phyloP scores from a whole-genome alignment of 1,140 invertebrate genomes.

The Dendrolimus kikuchii region DNA sequence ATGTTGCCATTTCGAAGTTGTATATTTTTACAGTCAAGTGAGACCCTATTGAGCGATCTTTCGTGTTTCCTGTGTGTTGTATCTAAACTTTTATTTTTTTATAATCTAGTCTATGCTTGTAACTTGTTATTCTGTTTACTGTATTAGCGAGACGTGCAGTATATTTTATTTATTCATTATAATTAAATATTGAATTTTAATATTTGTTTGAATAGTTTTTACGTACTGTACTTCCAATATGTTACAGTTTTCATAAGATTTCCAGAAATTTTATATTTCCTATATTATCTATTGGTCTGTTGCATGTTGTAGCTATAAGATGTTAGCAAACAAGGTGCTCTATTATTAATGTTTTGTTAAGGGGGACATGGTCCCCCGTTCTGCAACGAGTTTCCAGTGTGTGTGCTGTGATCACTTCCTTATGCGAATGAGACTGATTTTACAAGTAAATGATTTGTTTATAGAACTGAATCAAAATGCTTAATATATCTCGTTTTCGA shows the following conservation, averaged over 20 bases:
- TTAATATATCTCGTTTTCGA: constrained; percentile 14
- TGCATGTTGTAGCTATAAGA: constrained; percentile 59
- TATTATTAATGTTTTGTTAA: constrained; percentile 58
- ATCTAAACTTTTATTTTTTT: constrained; percentile 46
- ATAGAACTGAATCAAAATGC: constrained; percentile 50
- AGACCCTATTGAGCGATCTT: constrained; percentile 19
- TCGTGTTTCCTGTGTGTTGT: constrained; percentile 26
- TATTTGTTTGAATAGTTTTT: constrained; percentile 23
- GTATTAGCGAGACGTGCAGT: constrained; percentile 8
- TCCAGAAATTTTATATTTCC: constrained; percentile 49
- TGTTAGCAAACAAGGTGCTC: constrained; percentile 65
- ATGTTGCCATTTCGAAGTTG: constrained; percentile 41
- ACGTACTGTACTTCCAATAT: constrained; percentile 46
- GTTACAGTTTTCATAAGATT: constrained; percentile 27
- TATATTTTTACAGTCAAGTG: constrained; percentile 32
- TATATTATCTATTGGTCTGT: constrained; percentile 47
- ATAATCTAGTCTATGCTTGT: constrained; percentile 55
- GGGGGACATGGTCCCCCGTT: constrained; percentile 60
- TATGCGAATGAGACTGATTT: constrained; percentile 73
- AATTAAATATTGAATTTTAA: constrained; percentile 14
- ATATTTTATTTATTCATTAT: constrained; percentile 8
- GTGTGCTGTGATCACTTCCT: constrained; percentile 71
- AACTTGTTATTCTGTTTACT: constrained; percentile 41
- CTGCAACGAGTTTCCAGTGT: constrained; percentile 70
- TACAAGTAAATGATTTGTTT: constrained; percentile 60